phyloP scores from a whole-genome alignment of 2,113 vertebrate species.

The Alosa alosa region DNA sequence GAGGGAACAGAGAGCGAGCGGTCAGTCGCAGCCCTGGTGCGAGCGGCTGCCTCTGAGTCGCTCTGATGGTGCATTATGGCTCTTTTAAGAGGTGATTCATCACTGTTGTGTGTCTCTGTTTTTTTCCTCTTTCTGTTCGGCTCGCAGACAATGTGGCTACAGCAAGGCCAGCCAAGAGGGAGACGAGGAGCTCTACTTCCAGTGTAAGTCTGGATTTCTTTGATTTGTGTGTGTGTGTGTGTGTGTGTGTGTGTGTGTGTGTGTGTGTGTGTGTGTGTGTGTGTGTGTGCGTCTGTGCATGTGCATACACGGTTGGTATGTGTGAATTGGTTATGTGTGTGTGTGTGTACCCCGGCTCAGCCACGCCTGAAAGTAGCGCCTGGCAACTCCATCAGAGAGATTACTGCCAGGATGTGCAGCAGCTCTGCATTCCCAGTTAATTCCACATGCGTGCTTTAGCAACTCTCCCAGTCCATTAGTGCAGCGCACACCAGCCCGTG shows the following conservation, averaged over 20 bases:
- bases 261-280: constrained; percentile 2
- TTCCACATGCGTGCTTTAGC: constrained; percentile 18
- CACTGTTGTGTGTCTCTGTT: constrained; percentile 23
- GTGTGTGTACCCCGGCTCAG: not conserved
- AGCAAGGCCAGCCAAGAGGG: constrained; percentile 89
- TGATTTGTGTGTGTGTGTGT: constrained; percentile 11
- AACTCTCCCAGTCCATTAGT: not conserved
- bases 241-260: constrained; percentile 17
- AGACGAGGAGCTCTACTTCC: constrained; percentile 89
- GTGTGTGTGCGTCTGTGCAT: not conserved
- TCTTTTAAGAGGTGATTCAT: constrained; percentile 14
- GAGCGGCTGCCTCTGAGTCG: no score
- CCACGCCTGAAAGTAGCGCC: no score
- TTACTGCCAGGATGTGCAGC: constrained; percentile 15
- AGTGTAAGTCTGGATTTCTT: constrained; percentile 54
- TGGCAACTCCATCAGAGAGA: constrained; percentile 13
- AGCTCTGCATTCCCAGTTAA: constrained; percentile 20
- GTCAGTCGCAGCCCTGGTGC: no score
- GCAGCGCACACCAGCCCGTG: not conserved
- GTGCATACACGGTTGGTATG: not conserved
- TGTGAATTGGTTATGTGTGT: not conserved
- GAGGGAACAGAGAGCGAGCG: no score
- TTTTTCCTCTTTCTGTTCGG: constrained; percentile 15
- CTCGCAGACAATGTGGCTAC: constrained; percentile 84
- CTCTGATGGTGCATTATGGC: no score